Evolutionary conservation across 2,113 vertebrate species (phyloP).

Genomic region (Thalassarche chlororhynchos): DNA sequence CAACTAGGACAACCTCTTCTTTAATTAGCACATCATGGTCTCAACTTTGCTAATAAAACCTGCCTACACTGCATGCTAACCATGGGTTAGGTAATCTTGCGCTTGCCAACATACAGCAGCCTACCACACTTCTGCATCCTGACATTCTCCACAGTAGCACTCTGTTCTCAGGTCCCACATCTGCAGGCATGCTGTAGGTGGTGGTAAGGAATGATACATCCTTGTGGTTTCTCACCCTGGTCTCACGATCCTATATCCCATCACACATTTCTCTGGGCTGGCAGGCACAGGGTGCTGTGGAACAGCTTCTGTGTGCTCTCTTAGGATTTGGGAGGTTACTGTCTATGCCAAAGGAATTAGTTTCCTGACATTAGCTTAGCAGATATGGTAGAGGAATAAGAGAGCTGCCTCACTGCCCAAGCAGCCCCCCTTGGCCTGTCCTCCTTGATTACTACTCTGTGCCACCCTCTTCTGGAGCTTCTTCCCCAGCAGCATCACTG

Average conservation of each 20-base stretch:
- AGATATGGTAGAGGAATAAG: not conserved
- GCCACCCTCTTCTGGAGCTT: not conserved
- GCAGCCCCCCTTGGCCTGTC: not conserved
- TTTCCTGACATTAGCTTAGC: not conserved
- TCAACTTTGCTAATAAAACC: conserved; percentile 54
- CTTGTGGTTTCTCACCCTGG: conserved; percentile 3
- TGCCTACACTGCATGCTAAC: conserved; percentile 31
- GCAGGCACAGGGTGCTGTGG: not conserved
- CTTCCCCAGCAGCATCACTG: not conserved
- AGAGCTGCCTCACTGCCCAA: not conserved
- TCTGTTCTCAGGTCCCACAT: conserved; percentile 49
- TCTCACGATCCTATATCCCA: not conserved
- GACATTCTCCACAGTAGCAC: conserved; percentile 7
- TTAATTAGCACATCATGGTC: conserved; percentile 47
- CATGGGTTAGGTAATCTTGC: not conserved
- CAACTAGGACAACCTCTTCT: conserved; percentile 48
- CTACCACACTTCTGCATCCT: conserved; percentile 17
- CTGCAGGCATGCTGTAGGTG: conserved; percentile 43
- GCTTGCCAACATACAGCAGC: not conserved
- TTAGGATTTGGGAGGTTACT: not conserved
- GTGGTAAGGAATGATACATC: conserved; percentile 43
- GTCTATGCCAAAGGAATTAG: not conserved
- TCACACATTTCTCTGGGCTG: not conserved
- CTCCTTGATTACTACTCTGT: not conserved
- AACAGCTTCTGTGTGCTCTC: not conserved